Evolutionary conservation across 2,113 vertebrate genomes (phyloP).

Genomic region (Cavia aperea): DNA sequence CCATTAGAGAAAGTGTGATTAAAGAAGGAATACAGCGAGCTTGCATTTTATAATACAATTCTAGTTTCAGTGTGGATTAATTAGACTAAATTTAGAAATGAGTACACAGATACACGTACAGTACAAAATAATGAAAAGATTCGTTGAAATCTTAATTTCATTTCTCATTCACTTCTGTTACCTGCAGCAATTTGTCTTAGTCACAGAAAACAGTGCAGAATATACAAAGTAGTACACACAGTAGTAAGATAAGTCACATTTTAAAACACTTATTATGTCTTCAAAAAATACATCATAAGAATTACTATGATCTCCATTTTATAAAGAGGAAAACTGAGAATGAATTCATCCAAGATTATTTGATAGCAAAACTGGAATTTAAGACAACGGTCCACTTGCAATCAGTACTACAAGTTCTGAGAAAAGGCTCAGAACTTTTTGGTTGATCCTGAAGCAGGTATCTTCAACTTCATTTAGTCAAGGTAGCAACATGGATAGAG

Average conservation of each 20-base stretch:
- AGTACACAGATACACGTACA: slow-evolving; percentile 31
- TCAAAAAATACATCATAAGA: not conserved
- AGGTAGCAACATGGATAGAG: not conserved
- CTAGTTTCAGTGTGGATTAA: slow-evolving; percentile 4
- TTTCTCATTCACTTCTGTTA: slow-evolving; percentile 3
- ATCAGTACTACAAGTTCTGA: not conserved
- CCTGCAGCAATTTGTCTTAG: slow-evolving; percentile 19
- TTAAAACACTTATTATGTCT: not conserved
- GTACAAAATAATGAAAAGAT: slow-evolving; percentile 47
- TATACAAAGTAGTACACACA: not conserved
- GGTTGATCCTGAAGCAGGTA: not conserved
- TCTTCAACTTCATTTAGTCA: not conserved
- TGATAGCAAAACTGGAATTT: not conserved
- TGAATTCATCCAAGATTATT: not conserved
- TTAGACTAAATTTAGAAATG: slow-evolving; percentile 38
- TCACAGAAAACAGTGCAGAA: slow-evolving; percentile 2
- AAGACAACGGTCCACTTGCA: not conserved
- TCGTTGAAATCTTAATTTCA: slow-evolving; percentile 45
- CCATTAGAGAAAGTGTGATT: slow-evolving; percentile 12
- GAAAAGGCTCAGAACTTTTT: not conserved
- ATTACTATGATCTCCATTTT: not conserved
- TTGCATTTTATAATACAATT: slow-evolving; percentile 27
- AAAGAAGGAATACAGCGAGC: not conserved
- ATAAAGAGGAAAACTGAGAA: not conserved
- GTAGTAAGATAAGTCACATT: not conserved